Base-by-base conservation (phyloP, 2,797 vertebrate species). In the Selene dorsalis region DNA sequence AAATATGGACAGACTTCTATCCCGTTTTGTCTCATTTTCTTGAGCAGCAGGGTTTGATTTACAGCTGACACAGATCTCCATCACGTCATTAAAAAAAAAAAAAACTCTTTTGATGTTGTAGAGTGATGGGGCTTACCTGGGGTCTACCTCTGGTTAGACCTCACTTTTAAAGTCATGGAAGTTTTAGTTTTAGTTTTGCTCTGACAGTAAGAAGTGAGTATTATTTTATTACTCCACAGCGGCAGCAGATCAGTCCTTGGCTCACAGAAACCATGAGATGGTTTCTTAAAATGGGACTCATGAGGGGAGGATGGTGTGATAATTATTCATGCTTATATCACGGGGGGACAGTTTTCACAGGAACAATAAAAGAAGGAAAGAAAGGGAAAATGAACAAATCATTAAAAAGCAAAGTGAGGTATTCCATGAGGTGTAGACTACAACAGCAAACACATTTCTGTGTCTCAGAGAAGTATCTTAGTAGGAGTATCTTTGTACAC, bases 201-300 rank as follows among this genome's bases (percentile, higher is more conserved):
- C 57, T 35, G 20, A 57, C 6, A 39, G 14, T 17, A 55, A 18
- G 58, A 38, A 22, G 4, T 22, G 4, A 35, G 17, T 52, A 9
- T 50, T 63, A 4, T 67, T 50, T 53, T 6, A 57, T 67, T 28
- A 26, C 35, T 41, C 77, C 60, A 60, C 18, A 76, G 61, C 28
- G 30, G 6, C 72, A 50, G 14, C 11, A 61, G 72, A 43, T 56
- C 11, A 82, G 43, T 61, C 39, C 9, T 32, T n/a, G 26, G 43
- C 28, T 52, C 18, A 50, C 6, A 30, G 50, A 61, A 17, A 68
- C 22, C 2, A 13, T 4, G 2, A 52, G 28, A 24, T 20, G 22
- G 20, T 6, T 53, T 39, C 17, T 26, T 32, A n/a, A n/a, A n/a
- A 4, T 52, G 26, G 24, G 11, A 26, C 48, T 47, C 4, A 65